These are phyloP conservation scores for Apolygus lucorum DNA, from an alignment of 1,140 invertebrate genomes.

Conservation along the genomic window DNA sequence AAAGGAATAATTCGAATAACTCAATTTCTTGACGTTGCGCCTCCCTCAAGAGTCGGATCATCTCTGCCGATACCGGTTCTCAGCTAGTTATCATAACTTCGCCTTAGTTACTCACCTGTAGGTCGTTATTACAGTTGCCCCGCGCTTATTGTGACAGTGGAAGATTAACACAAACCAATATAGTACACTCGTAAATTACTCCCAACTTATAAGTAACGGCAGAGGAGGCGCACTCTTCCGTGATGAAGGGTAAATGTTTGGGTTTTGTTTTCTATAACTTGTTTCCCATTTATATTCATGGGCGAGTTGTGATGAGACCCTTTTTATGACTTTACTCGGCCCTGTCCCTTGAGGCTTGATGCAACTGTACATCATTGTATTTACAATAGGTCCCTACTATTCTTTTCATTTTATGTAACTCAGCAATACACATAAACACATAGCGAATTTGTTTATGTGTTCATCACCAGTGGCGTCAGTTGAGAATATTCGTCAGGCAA, in stretches of 20 bases:
- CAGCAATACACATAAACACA: too few species aligned
- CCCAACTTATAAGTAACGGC: neutral
- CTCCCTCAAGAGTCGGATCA: too few species aligned
- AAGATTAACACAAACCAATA: conserved; percentile 15
- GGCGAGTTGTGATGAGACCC: neutral
- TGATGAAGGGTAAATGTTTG: conserved; percentile 4
- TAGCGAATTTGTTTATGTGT: too few species aligned
- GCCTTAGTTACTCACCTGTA: conserved; percentile 2
- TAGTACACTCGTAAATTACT: conserved; percentile 10
- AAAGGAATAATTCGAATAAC: too few species aligned
- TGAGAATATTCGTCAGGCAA: too few species aligned
- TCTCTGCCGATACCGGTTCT: too few species aligned
- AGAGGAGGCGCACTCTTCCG: neutral
- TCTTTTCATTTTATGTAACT: too few species aligned
- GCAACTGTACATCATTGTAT: too few species aligned
- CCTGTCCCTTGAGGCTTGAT: neutral
- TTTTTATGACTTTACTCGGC: neutral
- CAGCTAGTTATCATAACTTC: conserved; percentile 10
- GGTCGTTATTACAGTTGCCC: conserved; percentile 6
- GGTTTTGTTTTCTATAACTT: conserved; percentile 4
- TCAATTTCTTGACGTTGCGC: too few species aligned
- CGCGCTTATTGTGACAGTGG: neutral
- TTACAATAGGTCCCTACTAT: too few species aligned
- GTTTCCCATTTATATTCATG: conserved; percentile 6
- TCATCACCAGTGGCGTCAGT: too few species aligned